These are phyloP conservation scores for Natator depressus DNA, from an alignment of 2,113 vertebrate species.

Conservation along the genomic window DNA sequence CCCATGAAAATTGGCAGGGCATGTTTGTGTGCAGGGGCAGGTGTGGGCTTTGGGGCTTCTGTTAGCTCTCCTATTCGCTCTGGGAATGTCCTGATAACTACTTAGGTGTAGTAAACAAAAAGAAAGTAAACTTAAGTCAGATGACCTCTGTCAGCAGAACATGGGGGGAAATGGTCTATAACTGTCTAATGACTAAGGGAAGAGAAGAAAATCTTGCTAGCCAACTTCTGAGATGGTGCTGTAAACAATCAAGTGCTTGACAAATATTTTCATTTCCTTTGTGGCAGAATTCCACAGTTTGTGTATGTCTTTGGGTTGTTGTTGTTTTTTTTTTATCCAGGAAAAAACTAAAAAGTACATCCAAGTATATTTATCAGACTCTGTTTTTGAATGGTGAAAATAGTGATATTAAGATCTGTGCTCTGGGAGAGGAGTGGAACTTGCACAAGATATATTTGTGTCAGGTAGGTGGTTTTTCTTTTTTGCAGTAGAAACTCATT, in stretches of 20 bases:
- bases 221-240: neutral
- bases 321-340: conserved; percentile 62
- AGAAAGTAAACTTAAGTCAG: neutral
- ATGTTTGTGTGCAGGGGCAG: no score
- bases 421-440: conserved; percentile 96
- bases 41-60: no score
- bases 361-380: conserved; percentile 96
- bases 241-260: neutral
- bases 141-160: neutral
- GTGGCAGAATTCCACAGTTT: fast-evolving
- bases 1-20: neutral
- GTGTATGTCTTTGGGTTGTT: neutral
- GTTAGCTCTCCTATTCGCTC: no score
- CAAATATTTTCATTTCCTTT: neutral
- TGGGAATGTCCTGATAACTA: no score
- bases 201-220: neutral
- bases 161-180: neutral
- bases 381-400: conserved; percentile 97
- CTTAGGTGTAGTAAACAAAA: neutral
- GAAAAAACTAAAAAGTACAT: conserved; percentile 96
- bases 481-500: fast-evolving
- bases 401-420: conserved; percentile 95
- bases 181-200: neutral
- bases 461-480: conserved; percentile 82
- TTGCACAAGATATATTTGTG: conserved; percentile 97